Percentiles rank a stretch among this genome's conserved stretches.
Evolutionary conservation across 2,797 vertebrate genomes (phyloP).

Genomic region (Erethizon dorsatum): DNA sequence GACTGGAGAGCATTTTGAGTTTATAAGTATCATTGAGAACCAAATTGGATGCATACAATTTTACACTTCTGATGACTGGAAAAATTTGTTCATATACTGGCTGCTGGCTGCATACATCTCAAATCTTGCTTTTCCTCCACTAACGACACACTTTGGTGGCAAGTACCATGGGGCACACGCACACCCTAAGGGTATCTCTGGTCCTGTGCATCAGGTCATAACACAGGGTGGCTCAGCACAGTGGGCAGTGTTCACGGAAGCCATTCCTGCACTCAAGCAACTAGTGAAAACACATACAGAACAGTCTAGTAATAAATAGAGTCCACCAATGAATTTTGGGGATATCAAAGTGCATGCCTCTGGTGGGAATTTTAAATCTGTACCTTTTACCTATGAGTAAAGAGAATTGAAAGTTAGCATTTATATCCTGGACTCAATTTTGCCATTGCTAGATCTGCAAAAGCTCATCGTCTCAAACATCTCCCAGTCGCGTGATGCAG

Average conservation of each 20-base stretch:
- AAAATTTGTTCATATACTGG: not conserved
- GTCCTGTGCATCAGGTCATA: not conserved
- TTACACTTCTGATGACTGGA: not conserved
- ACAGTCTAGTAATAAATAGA: not conserved
- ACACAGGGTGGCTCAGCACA: not conserved
- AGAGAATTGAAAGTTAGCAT: not conserved
- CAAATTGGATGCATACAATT: not conserved
- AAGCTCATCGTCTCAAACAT: not conserved
- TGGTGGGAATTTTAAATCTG: constrained; percentile 35
- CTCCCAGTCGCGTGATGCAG: not conserved
- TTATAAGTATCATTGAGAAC: constrained; percentile 25
- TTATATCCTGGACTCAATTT: not conserved
- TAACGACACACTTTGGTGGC: not conserved
- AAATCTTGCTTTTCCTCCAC: not conserved
- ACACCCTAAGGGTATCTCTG: not conserved
- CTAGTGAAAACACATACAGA: not conserved
- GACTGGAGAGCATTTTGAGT: not conserved
- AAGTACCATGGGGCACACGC: not conserved
- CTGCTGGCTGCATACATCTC: not conserved
- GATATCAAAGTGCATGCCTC: not conserved
- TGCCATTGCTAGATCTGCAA: not conserved
- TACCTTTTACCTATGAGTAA: not conserved
- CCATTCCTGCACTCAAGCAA: constrained; percentile 3
- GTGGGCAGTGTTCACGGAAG: not conserved
- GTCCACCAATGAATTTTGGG: not conserved